Percentiles rank a stretch among this genome's conserved stretches.
Evolutionary conservation across 2,797 vertebrate genomes (phyloP).

Genomic region (Carapus acus): DNA sequence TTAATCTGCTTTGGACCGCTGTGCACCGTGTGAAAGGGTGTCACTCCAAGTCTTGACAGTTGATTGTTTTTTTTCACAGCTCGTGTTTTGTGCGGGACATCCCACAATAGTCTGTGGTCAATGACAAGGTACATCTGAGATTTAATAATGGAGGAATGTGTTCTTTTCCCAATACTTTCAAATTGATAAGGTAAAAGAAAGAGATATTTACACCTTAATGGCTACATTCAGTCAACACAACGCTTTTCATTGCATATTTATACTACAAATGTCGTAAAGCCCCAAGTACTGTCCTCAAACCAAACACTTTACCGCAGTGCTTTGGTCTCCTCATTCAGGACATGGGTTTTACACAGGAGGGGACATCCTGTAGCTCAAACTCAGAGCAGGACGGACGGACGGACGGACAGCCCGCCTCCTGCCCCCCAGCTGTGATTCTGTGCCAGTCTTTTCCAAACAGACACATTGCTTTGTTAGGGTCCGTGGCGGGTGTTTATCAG

Average conservation of each 20-base stretch:
- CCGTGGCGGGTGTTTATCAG: conserved; percentile 50
- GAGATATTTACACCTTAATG: no score
- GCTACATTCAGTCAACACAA: no score
- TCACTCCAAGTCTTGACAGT: conserved; percentile 23
- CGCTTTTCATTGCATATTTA: background rate
- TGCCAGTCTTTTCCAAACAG: conserved; percentile 45
- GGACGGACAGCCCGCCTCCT: conserved; percentile 12
- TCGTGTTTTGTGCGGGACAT: no score
- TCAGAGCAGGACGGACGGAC: background rate
- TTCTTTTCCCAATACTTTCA: no score
- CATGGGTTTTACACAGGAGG: conserved; percentile 24
- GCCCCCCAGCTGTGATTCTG: conserved; percentile 41
- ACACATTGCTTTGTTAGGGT: conserved; percentile 46
- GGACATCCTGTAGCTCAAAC: conserved; percentile 26
- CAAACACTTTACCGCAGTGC: conserved; percentile 21
- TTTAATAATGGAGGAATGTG: no score
- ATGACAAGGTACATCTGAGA: no score
- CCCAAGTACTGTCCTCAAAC: conserved; percentile 2
- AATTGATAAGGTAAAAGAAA: no score
- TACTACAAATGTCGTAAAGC: background rate
- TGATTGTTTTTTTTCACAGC: no score
- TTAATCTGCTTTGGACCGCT: conserved; percentile 13
- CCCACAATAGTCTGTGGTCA: no score
- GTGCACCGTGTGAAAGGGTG: conserved; percentile 8
- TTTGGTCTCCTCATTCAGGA: conserved; percentile 30